Evolutionary conservation across 2,113 vertebrate species (phyloP), one percentile per base, ranked within the genome.

Genomic region (Phycodurus eques): DNA sequence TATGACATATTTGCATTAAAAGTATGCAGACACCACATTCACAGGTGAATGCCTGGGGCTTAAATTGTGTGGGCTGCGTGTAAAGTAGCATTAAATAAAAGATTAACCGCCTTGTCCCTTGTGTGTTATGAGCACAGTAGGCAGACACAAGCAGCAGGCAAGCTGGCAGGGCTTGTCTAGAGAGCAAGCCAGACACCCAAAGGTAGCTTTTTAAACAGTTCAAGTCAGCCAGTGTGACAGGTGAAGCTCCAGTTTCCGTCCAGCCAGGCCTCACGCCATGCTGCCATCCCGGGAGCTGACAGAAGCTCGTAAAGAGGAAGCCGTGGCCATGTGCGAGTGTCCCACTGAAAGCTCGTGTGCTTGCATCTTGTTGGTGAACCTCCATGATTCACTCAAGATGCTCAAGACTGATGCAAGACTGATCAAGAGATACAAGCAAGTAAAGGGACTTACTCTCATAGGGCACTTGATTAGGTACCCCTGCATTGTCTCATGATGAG

Each of bases 41-140:
- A 73, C 70, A 83, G 82, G 72, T 82, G 74, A 68, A 80, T 60
- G 75, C 76, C 51, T 62, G 39, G 42, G 74, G 83, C 63, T 80
- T 47, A 56, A 73, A 61, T 68, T 76, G 46, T 79, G 87, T 87
- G 83, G 80, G 82, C 75, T 79, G 76, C 68, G 77, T 85, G 77
- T 81, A 77, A 79, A 75, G 76, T 76, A 61, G 70, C 70, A 76
- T 88, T 92, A 87, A 92, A 90, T 90, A 89, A 91, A 92, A 89
- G 81, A 90, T 89, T 90, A 90, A 88, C 84, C 88, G 84, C 84
- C 61, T 33, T 62, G 83, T 89, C 85, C 79, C 87, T 63, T 19
- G 82, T 64, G 85, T 86, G 88, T 86, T 88, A 81, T 79, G 80
- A 81, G 80, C 85, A 78, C 76, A 81, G 62, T 77, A 59, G 77